Percentiles rank a stretch among this genome's conserved stretches.
phyloP scores from a whole-genome alignment of 2,797 vertebrate species.

The Scolopax bukidnonensis region DNA sequence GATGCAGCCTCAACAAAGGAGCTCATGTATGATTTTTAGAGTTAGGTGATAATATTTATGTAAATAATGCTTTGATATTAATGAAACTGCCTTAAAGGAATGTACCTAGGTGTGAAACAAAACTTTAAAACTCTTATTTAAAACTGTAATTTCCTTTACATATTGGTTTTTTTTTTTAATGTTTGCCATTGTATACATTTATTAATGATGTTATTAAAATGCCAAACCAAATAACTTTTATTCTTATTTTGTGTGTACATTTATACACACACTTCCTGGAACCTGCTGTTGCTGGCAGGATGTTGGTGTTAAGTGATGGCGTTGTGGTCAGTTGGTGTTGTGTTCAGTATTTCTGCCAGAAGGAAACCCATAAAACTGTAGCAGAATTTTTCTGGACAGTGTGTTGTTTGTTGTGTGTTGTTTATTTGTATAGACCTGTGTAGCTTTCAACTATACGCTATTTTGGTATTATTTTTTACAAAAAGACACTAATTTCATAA shows the following conservation, averaged over 20 bases:
- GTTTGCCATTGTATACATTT: slow-evolving; percentile 78
- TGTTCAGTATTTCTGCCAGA: slow-evolving; percentile 21
- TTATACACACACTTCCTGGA: slow-evolving; percentile 51
- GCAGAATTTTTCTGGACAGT: background rate
- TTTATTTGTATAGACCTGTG: background rate
- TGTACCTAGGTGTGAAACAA: slow-evolving; percentile 74
- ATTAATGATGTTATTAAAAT: slow-evolving; percentile 79
- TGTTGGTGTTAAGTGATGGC: slow-evolving; percentile 5
- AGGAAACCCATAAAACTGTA: slow-evolving; percentile 19
- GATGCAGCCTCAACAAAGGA: slow-evolving; percentile 53
- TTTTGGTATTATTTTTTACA: background rate
- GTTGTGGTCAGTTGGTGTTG: background rate
- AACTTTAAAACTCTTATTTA: slow-evolving; percentile 80
- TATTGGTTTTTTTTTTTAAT: slow-evolving; percentile 67
- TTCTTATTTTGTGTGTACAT: slow-evolving; percentile 27
- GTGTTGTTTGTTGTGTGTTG: slow-evolving; percentile 15
- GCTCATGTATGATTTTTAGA: slow-evolving; percentile 65
- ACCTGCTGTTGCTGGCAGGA: slow-evolving; percentile 37
- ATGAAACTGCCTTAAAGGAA: slow-evolving; percentile 82
- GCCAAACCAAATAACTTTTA: slow-evolving; percentile 75
- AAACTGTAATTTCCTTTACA: slow-evolving; percentile 77
- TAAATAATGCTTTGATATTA: slow-evolving; percentile 76
- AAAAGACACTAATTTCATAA: background rate
- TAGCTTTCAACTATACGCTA: background rate
- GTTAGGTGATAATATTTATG: slow-evolving; percentile 68